These are phyloP conservation scores for Penelope pileata DNA, from an alignment of 2,113 vertebrate species.

Conservation along the genomic window DNA sequence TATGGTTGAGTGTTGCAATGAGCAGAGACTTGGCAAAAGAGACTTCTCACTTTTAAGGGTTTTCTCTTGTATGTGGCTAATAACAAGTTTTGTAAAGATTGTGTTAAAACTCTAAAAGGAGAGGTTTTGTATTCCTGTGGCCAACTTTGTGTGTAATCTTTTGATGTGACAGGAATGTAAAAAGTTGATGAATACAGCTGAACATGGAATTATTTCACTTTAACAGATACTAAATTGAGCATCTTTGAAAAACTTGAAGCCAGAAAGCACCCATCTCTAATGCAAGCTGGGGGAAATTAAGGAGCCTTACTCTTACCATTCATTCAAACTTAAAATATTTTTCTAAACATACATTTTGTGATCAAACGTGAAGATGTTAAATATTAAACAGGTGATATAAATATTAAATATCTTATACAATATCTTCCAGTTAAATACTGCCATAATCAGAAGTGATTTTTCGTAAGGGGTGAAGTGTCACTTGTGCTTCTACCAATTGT, in stretches of 20 bases:
- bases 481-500: conserved; percentile 62
- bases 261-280: conserved; percentile 9
- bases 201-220: conserved; percentile 26
- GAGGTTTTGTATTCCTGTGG: not conserved
- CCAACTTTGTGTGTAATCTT: not conserved
- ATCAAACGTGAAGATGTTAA: conserved; percentile 47
- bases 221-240: not conserved
- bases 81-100: not conserved
- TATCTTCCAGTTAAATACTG: conserved; percentile 70
- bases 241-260: conserved; percentile 52
- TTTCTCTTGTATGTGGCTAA: not conserved
- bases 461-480: conserved; percentile 63
- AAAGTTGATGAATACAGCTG: conserved; percentile 29
- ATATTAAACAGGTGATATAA: conserved; percentile 37
- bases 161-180: not conserved
- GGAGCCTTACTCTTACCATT: conserved; percentile 30
- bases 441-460: conserved; percentile 71
- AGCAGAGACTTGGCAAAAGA: not conserved
- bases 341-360: conserved; percentile 17
- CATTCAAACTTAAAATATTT: conserved; percentile 14
- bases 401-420: conserved; percentile 50
- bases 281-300: conserved; percentile 20
- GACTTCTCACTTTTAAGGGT: not conserved
- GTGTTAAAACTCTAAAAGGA: not conserved
- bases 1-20: not conserved